Base-by-base conservation (phyloP, 2,888 invertebrate species). In the Andrena fulva region DNA sequence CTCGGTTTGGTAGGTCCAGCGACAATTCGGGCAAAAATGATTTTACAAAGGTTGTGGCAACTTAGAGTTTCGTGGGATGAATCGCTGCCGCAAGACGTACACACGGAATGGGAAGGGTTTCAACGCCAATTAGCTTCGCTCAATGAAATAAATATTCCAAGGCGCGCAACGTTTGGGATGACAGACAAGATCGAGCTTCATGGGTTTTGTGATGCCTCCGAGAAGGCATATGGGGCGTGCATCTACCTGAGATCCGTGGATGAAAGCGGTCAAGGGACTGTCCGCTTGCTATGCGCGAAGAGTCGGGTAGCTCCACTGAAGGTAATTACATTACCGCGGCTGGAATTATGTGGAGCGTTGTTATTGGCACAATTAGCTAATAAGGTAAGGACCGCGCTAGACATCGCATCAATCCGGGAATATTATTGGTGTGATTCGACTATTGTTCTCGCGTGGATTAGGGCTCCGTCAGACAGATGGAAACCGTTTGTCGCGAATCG, bases 31-130 rank as follows among this genome's bases (percentile, higher is more conserved):
- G 68, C 68, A 12, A 68, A 68, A 33, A 2, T 54, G 6, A 31
- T 68, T 1, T 56, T 68, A 10, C 68, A 68, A 16, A 12, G 10
- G 1, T 12, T 68, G 7, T 68, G 68, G 56, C n/a, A 54, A 24
- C 8, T 20, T 7, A 31, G 31, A 6, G 16, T 68, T 0, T 7
- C 3, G 2, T 68, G 67, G 67, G 67, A 68, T 20, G 54, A 68
- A 54, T 54, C 52, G 3, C 2, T 54, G 16, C 67, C 67, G 3
- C 50, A 64, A 48, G 6, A 10, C 10, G 1, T 59, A 2, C 59
- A 59, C 27, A 29, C 59, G 6, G 27, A 59, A 27, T 29, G 59
- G 59, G 2, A 16, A 7, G 20, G 12, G 3, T 48, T 48, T 8
- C 54, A 54, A 7, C 24, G 5, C 33, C 7, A 33, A 33, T 33